These are phyloP conservation scores for Arrhopalites spinosus DNA, from an alignment of 2,888 invertebrate genomes.

Conservation along the genomic window DNA sequence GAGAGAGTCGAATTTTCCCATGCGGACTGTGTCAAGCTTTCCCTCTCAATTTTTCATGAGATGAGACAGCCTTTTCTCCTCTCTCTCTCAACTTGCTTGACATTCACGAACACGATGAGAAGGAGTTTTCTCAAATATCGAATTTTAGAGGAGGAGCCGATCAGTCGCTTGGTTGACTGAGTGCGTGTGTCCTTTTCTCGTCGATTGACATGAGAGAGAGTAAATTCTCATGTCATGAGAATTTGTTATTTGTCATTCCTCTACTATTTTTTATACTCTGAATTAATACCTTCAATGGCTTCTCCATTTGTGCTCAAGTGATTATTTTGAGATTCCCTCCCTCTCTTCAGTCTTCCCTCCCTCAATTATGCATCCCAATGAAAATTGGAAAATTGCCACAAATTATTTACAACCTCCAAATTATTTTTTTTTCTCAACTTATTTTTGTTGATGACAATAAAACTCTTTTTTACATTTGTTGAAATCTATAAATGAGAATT, in stretches of 20 bases:
- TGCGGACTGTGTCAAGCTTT: neutral
- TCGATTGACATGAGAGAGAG: neutral
- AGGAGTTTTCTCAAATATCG: neutral
- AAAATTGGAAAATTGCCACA: no score
- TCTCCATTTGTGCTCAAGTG: neutral
- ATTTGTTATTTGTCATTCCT: conserved; percentile 1
- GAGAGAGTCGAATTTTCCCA: conserved; percentile 2
- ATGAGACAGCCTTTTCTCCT: neutral
- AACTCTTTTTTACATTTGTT: no score
- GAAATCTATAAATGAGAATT: no score
- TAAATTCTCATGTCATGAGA: conserved; percentile 8
- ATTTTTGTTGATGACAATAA: no score
- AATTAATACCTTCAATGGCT: conserved; percentile 16
- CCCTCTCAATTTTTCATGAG: conserved; percentile 20
- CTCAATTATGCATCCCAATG: neutral
- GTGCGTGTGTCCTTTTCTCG: no score
- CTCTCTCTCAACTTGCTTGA: neutral
- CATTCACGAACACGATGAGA: neutral
- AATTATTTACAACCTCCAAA: no score
- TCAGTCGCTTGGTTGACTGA: no score
- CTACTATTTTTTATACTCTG: neutral
- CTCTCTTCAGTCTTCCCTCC: no score
- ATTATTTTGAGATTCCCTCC: no score
- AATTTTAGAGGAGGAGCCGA: neutral
- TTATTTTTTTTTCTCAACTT: no score